Conservation (phyloP, 2,113 vertebrate species). For the Gorsachius goisagi region DNA sequence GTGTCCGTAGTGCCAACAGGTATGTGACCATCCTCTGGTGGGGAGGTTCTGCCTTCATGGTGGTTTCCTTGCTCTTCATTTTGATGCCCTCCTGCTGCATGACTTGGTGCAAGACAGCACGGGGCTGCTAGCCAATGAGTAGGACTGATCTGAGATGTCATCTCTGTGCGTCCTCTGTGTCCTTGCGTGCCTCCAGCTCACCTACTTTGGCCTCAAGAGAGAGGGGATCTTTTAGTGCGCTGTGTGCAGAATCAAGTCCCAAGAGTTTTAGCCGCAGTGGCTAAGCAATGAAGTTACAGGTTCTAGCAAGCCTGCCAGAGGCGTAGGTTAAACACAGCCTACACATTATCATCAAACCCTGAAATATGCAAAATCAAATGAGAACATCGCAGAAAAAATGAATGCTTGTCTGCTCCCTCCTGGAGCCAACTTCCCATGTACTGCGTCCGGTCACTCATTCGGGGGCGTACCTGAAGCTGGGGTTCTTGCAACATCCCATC, state of each 20-base stretch:
- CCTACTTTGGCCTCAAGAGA: background rate
- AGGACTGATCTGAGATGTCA: background rate
- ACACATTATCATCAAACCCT: background rate
- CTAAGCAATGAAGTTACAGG: background rate
- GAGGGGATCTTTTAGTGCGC: accelerated
- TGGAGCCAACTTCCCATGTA: background rate
- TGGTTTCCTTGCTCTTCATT: background rate
- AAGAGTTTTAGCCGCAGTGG: background rate
- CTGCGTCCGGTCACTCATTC: accelerated
- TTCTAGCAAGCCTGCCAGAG: background rate
- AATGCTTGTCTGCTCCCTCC: background rate
- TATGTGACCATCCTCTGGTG: background rate
- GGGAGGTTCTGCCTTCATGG: background rate
- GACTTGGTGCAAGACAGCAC: background rate
- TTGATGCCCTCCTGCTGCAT: background rate
- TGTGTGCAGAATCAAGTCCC: background rate
- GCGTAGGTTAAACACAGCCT: background rate
- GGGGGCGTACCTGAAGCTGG: accelerated
- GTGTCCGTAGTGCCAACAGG: background rate
- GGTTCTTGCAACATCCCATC: background rate
- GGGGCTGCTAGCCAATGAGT: background rate
- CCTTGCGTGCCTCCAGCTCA: background rate
- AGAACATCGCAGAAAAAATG: accelerated
- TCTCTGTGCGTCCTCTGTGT: background rate
- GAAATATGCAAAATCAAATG: background rate